phyloP scores from a whole-genome alignment of 2,888 invertebrate species.

The Liodrosophila aerea region DNA sequence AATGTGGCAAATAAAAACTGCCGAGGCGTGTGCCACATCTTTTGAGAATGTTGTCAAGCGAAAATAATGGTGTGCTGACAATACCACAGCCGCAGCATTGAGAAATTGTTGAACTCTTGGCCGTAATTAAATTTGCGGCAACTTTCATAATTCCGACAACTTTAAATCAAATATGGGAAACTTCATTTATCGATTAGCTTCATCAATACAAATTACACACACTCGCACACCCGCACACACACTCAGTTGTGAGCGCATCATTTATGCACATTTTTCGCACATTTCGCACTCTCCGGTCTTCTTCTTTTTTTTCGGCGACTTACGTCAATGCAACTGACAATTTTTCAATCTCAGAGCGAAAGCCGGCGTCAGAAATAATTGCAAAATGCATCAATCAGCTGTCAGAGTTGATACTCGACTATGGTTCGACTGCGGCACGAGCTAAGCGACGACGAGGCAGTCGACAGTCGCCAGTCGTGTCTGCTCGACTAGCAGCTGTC shows the following conservation, averaged over 20 bases:
- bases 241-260: conserved; percentile 18
- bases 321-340: conserved; percentile 70
- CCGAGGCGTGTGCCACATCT: conserved; percentile 33
- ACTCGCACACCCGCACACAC: conserved; percentile 7
- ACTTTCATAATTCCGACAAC: conserved; percentile 10
- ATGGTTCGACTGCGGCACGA: conserved; percentile 32
- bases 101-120: conserved; percentile 11
- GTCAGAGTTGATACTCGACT: conserved; percentile 58
- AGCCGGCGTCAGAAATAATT: conserved; percentile 73
- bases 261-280: conserved; percentile 42
- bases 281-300: conserved; percentile 2
- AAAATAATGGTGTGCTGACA: conserved; percentile 41
- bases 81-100: conserved; percentile 20
- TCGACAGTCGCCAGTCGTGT: neutral
- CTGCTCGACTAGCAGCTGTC: neutral
- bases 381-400: conserved; percentile 78
- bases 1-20: conserved; percentile 72
- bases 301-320: conserved; percentile 10
- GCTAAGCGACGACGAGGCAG: conserved; percentile 9
- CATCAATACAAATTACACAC: conserved; percentile 11
- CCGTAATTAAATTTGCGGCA: conserved; percentile 23
- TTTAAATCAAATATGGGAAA: conserved; percentile 10
- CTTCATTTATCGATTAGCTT: conserved; percentile 33
- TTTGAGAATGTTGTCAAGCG: conserved; percentile 29
- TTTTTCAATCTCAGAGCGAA: conserved; percentile 67